Evolutionary conservation across 1,140 invertebrate species (phyloP).

Genomic region (Tigriopus japonicus): DNA sequence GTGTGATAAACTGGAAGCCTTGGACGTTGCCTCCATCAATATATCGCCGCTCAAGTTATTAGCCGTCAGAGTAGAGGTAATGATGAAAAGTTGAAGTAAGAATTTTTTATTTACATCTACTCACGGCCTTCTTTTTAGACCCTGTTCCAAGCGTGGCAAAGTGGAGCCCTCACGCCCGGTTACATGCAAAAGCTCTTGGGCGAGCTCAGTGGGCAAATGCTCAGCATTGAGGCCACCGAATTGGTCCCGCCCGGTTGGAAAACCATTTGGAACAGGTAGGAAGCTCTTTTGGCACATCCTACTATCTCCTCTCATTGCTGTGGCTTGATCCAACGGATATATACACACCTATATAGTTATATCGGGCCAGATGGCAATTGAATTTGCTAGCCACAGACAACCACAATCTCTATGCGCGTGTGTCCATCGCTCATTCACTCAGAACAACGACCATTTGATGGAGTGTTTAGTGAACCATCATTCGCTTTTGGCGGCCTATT

Average conservation of each 20-base stretch:
- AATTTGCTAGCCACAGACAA: too few relatives aligned
- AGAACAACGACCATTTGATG: too few relatives aligned
- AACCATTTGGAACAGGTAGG: constrained; percentile 9
- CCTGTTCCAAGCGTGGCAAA: constrained; percentile 7
- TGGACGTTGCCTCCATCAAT: neutral
- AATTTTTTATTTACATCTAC: too few relatives aligned
- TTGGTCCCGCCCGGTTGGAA: constrained; percentile 5
- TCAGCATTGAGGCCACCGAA: neutral
- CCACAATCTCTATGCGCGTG: too few relatives aligned
- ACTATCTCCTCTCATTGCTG: too few relatives aligned
- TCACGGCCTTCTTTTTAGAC: neutral
- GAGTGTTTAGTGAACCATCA: too few relatives aligned
- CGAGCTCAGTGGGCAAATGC: neutral
- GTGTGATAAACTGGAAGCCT: constrained; percentile 5
- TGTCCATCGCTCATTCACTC: too few relatives aligned
- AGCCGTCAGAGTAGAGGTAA: constrained; percentile 6
- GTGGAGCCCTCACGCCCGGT: neutral
- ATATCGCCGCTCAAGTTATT: constrained; percentile 6
- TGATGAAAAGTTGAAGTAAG: too few relatives aligned
- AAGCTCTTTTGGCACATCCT: neutral
- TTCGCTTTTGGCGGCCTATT: too few relatives aligned
- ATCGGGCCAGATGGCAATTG: too few relatives aligned
- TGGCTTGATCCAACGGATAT: too few relatives aligned
- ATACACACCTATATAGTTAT: too few relatives aligned
- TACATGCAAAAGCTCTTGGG: neutral